Conservation (phyloP, 2,888 invertebrate genomes). For the Lissocephala sabroskyi region DNA sequence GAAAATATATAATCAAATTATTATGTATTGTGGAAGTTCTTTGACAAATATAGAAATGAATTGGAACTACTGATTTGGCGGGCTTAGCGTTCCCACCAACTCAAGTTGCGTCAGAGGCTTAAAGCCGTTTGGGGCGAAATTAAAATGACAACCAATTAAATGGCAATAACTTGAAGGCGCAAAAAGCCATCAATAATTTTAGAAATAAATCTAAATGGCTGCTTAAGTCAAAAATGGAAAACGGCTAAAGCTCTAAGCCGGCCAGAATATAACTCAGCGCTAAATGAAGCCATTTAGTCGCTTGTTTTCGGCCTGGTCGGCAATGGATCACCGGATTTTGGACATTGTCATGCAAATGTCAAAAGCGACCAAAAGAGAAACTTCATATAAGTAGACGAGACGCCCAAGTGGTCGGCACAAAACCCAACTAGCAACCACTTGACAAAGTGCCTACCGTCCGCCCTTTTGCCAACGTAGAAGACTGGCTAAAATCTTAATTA, state of each 20-base stretch:
- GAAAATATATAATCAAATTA: no score
- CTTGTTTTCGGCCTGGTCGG: conserved; percentile 35
- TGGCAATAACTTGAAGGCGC: conserved; percentile 36
- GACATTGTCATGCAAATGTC: conserved; percentile 48
- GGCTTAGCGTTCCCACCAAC: no score
- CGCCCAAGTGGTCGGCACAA: conserved; percentile 9
- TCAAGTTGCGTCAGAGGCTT: no score
- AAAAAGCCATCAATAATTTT: conserved; percentile 49
- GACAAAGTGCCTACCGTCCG: no score
- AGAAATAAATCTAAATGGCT: conserved; percentile 1
- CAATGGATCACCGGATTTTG: conserved; percentile 36
- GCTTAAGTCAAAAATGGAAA: no score
- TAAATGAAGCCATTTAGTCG: conserved; percentile 34
- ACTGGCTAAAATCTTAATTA: conserved; percentile 44
- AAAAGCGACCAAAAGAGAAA: conserved; percentile 45
- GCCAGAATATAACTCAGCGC: conserved; percentile 3
- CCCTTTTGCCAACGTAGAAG: conserved; percentile 23
- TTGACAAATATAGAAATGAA: no score
- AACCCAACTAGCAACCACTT: conserved; percentile 33
- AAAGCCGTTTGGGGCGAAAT: conserved; percentile 16
- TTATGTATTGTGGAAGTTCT: no score
- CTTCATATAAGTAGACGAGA: no score
- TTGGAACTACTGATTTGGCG: no score
- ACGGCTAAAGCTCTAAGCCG: no score
- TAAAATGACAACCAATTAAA: conserved; percentile 62